These are phyloP conservation scores for Pachyramphus minor DNA, from an alignment of 2,113 vertebrate species.

Conservation along the genomic window DNA sequence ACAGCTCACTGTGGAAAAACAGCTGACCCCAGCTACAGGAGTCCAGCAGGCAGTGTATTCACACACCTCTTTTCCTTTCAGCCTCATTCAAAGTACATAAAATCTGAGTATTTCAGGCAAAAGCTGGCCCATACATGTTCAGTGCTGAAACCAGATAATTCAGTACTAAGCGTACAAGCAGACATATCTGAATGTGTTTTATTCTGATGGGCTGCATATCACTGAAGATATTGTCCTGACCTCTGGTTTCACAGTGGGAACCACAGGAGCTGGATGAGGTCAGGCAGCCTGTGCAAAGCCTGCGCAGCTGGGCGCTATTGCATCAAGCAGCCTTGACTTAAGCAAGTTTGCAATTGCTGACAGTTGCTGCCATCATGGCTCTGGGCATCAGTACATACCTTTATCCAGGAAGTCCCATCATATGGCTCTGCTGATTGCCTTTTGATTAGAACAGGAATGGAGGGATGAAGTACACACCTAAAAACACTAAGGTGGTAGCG, in stretches of 20 bases:
- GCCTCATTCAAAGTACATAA: not conserved
- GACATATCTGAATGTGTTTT: not conserved
- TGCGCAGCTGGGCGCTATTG: not conserved
- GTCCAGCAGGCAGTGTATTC: not conserved
- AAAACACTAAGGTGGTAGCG: not conserved
- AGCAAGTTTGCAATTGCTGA: not conserved
- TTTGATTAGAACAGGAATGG: not conserved
- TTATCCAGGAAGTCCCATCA: not conserved
- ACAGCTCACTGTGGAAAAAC: not conserved
- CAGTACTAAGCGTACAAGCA: not conserved
- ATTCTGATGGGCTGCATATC: not conserved
- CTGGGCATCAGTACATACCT: not conserved
- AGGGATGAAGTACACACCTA: not conserved
- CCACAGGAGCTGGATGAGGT: not conserved
- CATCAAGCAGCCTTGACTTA: not conserved
- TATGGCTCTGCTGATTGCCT: not conserved
- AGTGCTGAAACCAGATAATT: not conserved
- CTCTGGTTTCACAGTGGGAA: not conserved
- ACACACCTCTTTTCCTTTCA: not conserved
- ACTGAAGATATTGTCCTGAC: not conserved
- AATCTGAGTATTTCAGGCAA: not conserved
- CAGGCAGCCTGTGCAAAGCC: not conserved
- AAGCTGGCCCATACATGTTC: not conserved
- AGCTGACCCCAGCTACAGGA: not conserved
- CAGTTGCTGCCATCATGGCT: not conserved